Conservation (phyloP, 2,888 invertebrate species). For the Lampropteryx suffumata region DNA sequence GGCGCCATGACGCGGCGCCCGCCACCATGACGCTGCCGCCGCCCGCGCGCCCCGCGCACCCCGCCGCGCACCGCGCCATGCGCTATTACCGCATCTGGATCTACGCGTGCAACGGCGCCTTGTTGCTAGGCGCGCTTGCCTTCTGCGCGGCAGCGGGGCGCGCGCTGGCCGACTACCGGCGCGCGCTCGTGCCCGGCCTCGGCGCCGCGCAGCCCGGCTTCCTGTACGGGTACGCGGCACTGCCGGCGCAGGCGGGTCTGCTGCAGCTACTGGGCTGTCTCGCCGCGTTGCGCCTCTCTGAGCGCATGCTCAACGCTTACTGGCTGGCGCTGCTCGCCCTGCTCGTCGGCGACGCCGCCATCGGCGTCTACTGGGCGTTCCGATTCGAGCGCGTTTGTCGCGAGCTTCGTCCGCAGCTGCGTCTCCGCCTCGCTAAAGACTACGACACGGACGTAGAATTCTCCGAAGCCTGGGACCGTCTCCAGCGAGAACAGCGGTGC, state of each 20-base stretch:
- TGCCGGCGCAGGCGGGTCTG: constrained; percentile 87
- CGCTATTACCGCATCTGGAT: constrained; percentile 96
- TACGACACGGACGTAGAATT: constrained; percentile 89
- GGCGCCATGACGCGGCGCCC: constrained; percentile 82
- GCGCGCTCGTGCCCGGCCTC: constrained; percentile 88
- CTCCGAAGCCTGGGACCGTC: constrained; percentile 89
- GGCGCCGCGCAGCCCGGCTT: constrained; percentile 91
- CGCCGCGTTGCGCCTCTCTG: constrained; percentile 90
- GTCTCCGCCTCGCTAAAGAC: constrained; percentile 84
- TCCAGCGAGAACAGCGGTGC: constrained; percentile 89
- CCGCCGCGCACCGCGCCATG: constrained; percentile 84
- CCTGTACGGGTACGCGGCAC: constrained; percentile 92
- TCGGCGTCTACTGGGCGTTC: constrained; percentile 94
- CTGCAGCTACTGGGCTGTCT: constrained; percentile 91
- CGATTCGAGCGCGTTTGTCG: constrained; percentile 89
- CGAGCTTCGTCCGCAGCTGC: constrained; percentile 87
- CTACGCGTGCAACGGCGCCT: constrained; percentile 94
- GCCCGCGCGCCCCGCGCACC: constrained; percentile 80
- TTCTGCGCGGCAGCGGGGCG: constrained; percentile 90
- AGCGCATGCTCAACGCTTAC: constrained; percentile 91
- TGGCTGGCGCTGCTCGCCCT: constrained; percentile 91
- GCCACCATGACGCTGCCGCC: constrained; percentile 84
- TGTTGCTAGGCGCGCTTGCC: constrained; percentile 91
- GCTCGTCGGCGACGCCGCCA: constrained; percentile 91
- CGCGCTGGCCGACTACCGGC: constrained; percentile 87